phyloP scores from a whole-genome alignment of 2,113 vertebrate genomes.

The Rafetus swinhoei region DNA sequence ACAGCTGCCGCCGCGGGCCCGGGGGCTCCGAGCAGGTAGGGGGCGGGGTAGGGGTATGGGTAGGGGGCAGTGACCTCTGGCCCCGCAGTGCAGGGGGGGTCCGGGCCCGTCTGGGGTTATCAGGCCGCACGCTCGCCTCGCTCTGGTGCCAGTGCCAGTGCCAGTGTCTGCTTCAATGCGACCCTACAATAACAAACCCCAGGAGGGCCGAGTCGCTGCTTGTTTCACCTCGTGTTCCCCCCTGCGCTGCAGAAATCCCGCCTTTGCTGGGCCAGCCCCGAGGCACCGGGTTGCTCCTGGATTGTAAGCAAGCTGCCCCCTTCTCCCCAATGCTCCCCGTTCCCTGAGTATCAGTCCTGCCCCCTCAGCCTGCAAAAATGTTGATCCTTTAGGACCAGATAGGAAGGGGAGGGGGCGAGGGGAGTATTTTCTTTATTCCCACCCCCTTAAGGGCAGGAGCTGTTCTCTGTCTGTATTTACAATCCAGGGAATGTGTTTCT shows the following conservation, averaged over 20 bases:
- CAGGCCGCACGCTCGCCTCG: no score
- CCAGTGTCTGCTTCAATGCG: not conserved
- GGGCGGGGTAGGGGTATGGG: not conserved
- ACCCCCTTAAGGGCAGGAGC: not conserved
- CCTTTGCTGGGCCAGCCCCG: not conserved
- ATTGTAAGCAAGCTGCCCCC: not conserved
- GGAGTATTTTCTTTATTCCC: not conserved
- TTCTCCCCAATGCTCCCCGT: not conserved
- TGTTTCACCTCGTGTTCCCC: not conserved
- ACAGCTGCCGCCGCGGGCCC: not conserved
- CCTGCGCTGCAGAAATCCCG: not conserved
- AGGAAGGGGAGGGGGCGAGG: not conserved
- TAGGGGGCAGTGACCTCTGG: not conserved
- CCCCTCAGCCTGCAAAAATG: not conserved
- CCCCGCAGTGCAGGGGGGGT: no score
- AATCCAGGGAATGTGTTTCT: not conserved
- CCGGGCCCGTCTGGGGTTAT: not conserved
- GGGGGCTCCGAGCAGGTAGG: rapidly evolving
- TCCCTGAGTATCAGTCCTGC: not conserved
- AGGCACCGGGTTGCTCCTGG: not conserved
- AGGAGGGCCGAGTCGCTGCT: not conserved
- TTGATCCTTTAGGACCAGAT: not conserved
- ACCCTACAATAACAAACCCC: not conserved
- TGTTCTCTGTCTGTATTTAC: not conserved
- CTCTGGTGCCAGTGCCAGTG: no score